Evolutionary conservation across 2,113 vertebrate species (phyloP).

Genomic region (Ailurus styani): DNA sequence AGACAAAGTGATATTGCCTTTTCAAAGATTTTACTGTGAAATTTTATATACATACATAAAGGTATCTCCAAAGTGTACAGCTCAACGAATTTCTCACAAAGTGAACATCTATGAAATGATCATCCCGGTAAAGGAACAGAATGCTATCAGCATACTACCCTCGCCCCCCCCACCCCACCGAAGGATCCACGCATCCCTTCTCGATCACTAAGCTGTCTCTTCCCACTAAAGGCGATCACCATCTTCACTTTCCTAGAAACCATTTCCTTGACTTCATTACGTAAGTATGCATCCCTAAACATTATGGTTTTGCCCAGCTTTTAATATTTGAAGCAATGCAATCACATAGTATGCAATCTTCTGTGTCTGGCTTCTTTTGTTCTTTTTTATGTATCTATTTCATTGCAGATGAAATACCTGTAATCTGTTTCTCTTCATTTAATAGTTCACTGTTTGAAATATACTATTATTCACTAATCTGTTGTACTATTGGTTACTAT

Average conservation of each 20-base stretch:
- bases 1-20: not conserved
- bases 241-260: not conserved
- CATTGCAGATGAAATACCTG: not conserved
- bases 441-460: not conserved
- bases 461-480: not conserved
- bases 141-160: not conserved
- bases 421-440: not conserved
- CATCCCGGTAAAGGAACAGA: not conserved
- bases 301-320: not conserved
- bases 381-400: not conserved
- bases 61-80: not conserved
- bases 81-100: not conserved
- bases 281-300: not conserved
- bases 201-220: not conserved
- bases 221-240: not conserved
- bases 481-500: not conserved
- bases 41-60: not conserved
- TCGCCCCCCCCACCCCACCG: accelerated
- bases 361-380: not conserved
- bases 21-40: not conserved
- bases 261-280: not conserved
- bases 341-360: not conserved
- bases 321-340: not conserved
- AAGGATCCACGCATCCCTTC: not conserved
- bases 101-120: not conserved